Evolutionary conservation across 1,140 invertebrate genomes (phyloP), one percentile per base, ranked within the genome.

Genomic region (Oryctes rhinoceros): DNA sequence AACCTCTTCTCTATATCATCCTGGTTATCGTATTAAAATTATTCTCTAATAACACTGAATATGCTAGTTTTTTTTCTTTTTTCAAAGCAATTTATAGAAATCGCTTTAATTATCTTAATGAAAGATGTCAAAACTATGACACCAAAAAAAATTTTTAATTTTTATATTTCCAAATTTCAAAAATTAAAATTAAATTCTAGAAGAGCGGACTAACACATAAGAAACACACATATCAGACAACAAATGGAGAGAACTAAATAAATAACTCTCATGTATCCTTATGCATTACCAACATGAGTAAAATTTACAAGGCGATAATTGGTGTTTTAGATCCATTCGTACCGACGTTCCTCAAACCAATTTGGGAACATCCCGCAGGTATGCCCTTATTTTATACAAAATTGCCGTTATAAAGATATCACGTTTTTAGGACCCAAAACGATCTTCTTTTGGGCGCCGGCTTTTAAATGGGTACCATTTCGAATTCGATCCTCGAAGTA

Each of bases 361-460:
- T 97, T 81, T 97, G 96, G 96, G 92, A 96, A 87, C 96, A 97
- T 90, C 92, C 94, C 86, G 96, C 96, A 90, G 96, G 96, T 96
- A 59, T 13, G 4, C 13, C 13, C n/a, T 79, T 81, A 82, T 85
- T 91, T 79, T 87, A 59, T n/a, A 59, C 20, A 59, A 13, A 53
- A 48, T 48, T 48, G 47, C 24, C 2, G 13, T 13, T 10, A 53
- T 53, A 53, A 53, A 53, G 11, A 13, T 53, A 18, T 59, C 15
- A 59, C 18, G 4, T 59, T 59, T 59, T 59, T 59, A 96, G 96
- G 96, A 87, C 96, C 96, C 24, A 96, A 97, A 90, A 97, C 96
- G 10, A 93, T 98, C 81, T 97, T 97, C 89, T 98, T 98, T 88
- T 98, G 96, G 96, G 95, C 96, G 48, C 96, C 96, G 76, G 90